Evolutionary conservation across 2,113 vertebrate species (phyloP).

Genomic region (Mastomys natalensis): DNA sequence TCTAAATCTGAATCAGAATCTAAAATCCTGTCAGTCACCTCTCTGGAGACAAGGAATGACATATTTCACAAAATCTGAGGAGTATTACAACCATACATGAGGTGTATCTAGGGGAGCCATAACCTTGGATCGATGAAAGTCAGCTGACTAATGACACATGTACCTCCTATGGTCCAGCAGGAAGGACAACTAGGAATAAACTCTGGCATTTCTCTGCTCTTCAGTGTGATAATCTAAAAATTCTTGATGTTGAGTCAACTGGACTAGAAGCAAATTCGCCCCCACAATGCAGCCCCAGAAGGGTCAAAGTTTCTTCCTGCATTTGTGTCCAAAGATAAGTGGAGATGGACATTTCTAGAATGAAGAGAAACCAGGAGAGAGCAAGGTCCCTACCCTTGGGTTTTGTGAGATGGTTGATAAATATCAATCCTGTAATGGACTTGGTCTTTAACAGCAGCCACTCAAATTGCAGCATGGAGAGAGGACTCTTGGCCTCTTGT

Average conservation of each 20-base stretch:
- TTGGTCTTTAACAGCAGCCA: neutral
- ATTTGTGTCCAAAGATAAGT: neutral
- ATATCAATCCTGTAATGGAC: neutral
- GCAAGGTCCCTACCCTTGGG: neutral
- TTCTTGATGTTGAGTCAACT: neutral
- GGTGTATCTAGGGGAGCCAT: neutral
- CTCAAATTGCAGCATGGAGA: neutral
- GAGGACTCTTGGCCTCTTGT: neutral
- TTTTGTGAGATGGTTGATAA: neutral
- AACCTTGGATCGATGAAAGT: neutral
- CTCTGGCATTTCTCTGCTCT: neutral
- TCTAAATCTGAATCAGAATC: too few relatives aligned
- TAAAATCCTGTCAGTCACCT: neutral
- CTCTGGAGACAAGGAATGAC: neutral
- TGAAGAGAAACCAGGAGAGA: neutral
- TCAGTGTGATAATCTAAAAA: neutral
- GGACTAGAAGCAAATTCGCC: neutral
- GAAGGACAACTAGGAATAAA: neutral
- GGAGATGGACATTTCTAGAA: too few relatives aligned
- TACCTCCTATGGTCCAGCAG: neutral
- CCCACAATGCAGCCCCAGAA: accelerated
- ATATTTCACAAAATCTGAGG: neutral
- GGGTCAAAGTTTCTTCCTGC: neutral
- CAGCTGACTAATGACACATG: too few relatives aligned
- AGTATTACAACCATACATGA: neutral